Evolutionary conservation across 2,797 vertebrate species (phyloP).

Genomic region (Crenichthys baileyi): DNA sequence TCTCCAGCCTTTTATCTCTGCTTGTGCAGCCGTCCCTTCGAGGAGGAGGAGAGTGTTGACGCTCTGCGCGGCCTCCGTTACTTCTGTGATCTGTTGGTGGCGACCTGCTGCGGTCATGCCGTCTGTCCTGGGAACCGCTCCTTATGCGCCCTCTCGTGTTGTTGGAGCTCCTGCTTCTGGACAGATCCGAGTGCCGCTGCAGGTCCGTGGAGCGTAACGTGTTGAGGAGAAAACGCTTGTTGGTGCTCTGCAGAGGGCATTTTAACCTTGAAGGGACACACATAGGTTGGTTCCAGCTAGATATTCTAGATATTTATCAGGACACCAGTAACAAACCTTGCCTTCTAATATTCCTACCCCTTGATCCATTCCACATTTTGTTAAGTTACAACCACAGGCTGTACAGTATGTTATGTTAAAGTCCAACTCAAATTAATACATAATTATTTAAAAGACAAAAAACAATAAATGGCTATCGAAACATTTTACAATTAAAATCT

Average conservation of each 20-base stretch:
- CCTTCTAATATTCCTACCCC: background rate
- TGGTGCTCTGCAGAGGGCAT: slow-evolving; percentile 91
- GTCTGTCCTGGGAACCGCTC: slow-evolving; percentile 50
- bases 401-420: background rate
- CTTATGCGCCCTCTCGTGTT: slow-evolving; percentile 44
- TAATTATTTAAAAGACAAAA: background rate
- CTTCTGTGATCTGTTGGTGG: slow-evolving; percentile 52
- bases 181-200: slow-evolving; percentile 39
- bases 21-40: slow-evolving; percentile 38
- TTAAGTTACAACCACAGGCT: background rate
- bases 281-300: background rate
- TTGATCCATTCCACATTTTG: background rate
- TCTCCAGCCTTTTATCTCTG: slow-evolving; percentile 52
- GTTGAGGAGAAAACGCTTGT: slow-evolving; percentile 97
- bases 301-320: background rate
- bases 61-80: slow-evolving; percentile 34
- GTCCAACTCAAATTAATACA: background rate
- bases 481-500: background rate
- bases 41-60: slow-evolving; percentile 37
- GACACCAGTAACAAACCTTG: background rate
- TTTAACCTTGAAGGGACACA: slow-evolving; percentile 86
- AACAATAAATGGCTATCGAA: background rate
- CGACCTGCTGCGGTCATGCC: slow-evolving; percentile 59
- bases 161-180: slow-evolving; percentile 24
- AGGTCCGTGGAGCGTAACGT: slow-evolving; percentile 89